Conservation (phyloP, 2,113 vertebrate species). For the Orientallactaga bullata region DNA sequence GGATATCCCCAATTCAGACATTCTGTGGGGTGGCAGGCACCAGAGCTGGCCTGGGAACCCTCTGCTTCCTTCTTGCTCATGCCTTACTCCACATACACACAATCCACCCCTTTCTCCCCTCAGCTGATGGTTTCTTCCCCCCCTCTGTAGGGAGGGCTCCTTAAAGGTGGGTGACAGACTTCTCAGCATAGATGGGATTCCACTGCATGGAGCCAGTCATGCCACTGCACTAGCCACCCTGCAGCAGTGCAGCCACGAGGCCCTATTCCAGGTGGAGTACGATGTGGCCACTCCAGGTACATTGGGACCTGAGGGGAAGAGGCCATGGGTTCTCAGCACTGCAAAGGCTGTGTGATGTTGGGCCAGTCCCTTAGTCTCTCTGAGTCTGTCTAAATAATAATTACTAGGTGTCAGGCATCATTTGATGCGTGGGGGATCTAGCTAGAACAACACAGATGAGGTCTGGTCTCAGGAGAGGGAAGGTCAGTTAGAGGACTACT, state of each 20-base stretch:
- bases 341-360: neutral
- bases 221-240: conserved; percentile 93
- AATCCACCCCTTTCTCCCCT: neutral
- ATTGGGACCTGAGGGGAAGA: neutral
- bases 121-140: neutral
- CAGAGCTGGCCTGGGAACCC: neutral
- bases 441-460: neutral
- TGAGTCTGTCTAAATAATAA: neutral
- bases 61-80: neutral
- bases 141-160: conserved; percentile 94
- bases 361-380: neutral
- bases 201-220: conserved; percentile 94
- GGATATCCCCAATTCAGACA: neutral
- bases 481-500: neutral
- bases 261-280: conserved; percentile 97
- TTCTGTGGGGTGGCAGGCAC: neutral
- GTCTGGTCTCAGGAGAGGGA: neutral
- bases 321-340: neutral
- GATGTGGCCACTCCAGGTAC: conserved; percentile 97
- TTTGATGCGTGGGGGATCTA: neutral
- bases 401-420: rapidly evolving
- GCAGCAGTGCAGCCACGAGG: conserved; percentile 95
- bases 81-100: neutral
- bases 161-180: conserved; percentile 95
- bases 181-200: conserved; percentile 94